Base-by-base conservation (phyloP, 2,113 vertebrate species). In the Pogonocichla stellata region DNA sequence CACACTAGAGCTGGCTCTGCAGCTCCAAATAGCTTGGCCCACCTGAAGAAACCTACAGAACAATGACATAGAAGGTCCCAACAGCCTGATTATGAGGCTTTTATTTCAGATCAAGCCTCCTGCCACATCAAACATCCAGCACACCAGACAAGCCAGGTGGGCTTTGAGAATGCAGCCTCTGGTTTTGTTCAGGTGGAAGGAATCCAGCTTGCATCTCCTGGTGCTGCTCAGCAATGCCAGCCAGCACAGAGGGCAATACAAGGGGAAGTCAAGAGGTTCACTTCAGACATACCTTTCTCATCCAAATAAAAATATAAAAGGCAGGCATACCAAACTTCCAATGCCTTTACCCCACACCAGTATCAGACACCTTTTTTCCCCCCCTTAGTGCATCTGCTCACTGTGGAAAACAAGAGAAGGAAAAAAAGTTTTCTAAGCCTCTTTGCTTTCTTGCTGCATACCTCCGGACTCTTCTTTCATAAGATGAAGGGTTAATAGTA, bases 111-210 rank as follows among this genome's bases (percentile, higher is more conserved):
- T 5, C 9, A 80, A 25, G 47, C 61, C 50, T 80, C 14, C 50
- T 86, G 60, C 13, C 36, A 48, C 19, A 80, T 14, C 51, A 73
- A 92, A 47, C 9, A 56, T 3, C 10, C 13, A 43, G 48, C 22
- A 83, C 4, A n/a, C n/a, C 45, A 66, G 42, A 16, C 1, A 0
- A 89, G 43, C 8, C 3, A 4, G 16, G 16, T 3, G 7, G 14
- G 45, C 19, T 81, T 78, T 70, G 36, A 62, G 24, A 65, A 77
- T 36, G n/a, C n/a, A 70, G 54, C n/a, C 69, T 70, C 77, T 22
- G 19, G 34, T 36, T 73, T 61, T 69, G 29, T 45, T 81, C 10
- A 54, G 20, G 42, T 15, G 53, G 34, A 80, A 66, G n/a, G 22
- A 94, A 78, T 43, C 11, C 22, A 36, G 24, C 11, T 57, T 54